Evolutionary conservation across 2,797 vertebrate species (phyloP).

Genomic region (Rhinophrynus dorsalis): DNA sequence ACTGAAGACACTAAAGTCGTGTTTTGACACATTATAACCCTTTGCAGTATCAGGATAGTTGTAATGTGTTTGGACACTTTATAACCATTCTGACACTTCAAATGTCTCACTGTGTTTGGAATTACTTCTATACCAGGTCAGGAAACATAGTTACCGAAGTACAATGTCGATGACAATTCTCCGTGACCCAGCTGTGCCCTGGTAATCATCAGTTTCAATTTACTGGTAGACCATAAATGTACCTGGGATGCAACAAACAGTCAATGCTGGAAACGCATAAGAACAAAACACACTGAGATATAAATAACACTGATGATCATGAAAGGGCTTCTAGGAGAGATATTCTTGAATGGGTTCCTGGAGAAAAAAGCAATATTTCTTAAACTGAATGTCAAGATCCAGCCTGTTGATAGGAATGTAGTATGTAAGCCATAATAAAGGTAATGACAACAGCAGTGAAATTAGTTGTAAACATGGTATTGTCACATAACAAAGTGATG

Average conservation of each 20-base stretch:
- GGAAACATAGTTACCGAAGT: neutral
- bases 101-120: neutral
- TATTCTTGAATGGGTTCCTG: too few species aligned
- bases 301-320: neutral
- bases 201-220: constrained; percentile 16
- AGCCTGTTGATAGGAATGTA: neutral
- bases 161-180: neutral
- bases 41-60: too few species aligned
- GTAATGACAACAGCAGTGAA: too few species aligned
- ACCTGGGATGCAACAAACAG: too few species aligned
- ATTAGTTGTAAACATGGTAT: too few species aligned
- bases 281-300: neutral
- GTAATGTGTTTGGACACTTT: neutral
- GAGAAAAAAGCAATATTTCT: neutral
- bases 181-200: neutral
- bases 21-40: too few species aligned
- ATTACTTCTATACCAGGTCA: neutral
- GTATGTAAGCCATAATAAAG: too few species aligned
- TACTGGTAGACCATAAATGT: constrained; percentile 1
- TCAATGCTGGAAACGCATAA: neutral
- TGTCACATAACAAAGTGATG: too few species aligned
- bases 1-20: too few species aligned
- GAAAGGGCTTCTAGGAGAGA: neutral
- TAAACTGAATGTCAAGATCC: neutral
- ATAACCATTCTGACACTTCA: neutral